These are phyloP conservation scores for Myocastor coypus DNA, from an alignment of 2,113 vertebrate species.

Conservation along the genomic window DNA sequence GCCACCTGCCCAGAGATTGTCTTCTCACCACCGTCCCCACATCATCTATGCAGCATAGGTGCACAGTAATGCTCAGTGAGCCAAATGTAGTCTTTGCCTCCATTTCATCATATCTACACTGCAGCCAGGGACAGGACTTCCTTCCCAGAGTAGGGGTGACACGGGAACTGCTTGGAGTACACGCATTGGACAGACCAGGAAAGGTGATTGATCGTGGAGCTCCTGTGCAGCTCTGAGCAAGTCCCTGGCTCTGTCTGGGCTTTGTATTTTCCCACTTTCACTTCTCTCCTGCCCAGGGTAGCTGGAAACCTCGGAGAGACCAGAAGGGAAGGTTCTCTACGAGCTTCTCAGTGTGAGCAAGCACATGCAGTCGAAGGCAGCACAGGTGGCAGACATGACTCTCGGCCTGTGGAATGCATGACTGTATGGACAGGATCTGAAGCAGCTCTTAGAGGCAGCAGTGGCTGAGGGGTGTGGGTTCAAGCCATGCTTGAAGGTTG, in stretches of 20 bases:
- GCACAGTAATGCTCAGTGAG: neutral
- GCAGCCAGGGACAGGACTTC: neutral
- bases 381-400: neutral
- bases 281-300: neutral
- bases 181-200: neutral
- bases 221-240: neutral
- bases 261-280: neutral
- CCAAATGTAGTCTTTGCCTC: neutral
- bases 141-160: neutral
- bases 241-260: slow-evolving; percentile 10
- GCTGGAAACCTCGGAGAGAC: slow-evolving; percentile 14
- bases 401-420: neutral
- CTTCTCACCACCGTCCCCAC: neutral
- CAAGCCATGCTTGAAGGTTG: neutral
- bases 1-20: neutral
- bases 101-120: neutral
- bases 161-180: neutral
- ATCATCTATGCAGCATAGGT: neutral
- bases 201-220: neutral
- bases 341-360: neutral
- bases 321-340: neutral
- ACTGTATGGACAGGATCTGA: neutral
- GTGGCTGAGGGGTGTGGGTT: neutral
- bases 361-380: neutral
- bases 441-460: neutral